Evolutionary conservation across 2,888 invertebrate species (phyloP).

Genomic region (Ramazzottius varieornatus): DNA sequence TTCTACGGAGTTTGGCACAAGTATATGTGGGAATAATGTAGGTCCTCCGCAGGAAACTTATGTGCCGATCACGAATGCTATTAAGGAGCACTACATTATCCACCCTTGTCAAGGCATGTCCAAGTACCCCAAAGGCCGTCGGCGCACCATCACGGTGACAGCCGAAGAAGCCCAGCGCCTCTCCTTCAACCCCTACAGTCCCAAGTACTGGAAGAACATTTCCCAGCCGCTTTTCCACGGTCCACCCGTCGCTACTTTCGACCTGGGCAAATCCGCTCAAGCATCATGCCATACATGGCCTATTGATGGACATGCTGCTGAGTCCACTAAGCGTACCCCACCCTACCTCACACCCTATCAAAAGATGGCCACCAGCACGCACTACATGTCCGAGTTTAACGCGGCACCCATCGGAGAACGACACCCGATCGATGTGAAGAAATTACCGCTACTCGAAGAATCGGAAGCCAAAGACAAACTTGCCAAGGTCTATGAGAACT

Average conservation of each 20-base stretch:
- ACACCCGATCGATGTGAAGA: neutral
- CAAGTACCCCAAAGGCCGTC: neutral
- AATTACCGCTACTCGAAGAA: neutral
- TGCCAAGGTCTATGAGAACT: neutral
- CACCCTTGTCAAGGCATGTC: neutral
- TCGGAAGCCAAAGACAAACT: neutral
- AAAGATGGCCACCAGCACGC: neutral
- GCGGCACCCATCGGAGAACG: neutral
- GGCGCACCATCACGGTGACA: neutral
- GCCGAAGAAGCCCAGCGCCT: neutral
- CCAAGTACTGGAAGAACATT: neutral
- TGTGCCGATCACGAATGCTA: neutral
- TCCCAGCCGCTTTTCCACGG: neutral
- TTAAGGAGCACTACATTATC: neutral
- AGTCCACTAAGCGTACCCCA: neutral
- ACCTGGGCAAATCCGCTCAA: neutral
- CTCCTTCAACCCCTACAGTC: neutral
- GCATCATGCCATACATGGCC: neutral
- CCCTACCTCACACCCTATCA: neutral
- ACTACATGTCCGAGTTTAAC: neutral
- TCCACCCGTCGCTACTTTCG: neutral
- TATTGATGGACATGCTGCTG: neutral
- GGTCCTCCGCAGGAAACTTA: neutral
- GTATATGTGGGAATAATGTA: too few species aligned
- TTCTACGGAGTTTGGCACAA: too few species aligned